A percentile compares a stretch with the other conserved stretches of the same genome.
Evolutionary conservation across 2,113 vertebrate species (phyloP).

Genomic region (Philantomba maxwellii): DNA sequence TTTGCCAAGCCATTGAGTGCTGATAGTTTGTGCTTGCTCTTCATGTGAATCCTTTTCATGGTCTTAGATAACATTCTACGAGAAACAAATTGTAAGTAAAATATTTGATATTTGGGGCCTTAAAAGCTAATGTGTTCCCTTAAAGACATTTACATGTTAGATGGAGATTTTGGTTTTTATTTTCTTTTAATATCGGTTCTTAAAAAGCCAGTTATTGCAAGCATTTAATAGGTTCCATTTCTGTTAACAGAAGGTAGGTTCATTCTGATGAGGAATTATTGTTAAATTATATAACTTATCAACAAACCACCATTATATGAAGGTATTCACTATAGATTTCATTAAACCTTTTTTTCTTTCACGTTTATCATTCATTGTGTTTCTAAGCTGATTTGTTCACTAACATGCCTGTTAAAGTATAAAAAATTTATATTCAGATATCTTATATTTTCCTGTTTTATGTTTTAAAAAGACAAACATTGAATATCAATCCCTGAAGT

Average conservation of each 20-base stretch:
- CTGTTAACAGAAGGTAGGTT: slow-evolving; percentile 2
- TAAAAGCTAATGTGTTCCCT: slow-evolving; percentile 25
- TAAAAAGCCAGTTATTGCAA: slow-evolving; percentile 23
- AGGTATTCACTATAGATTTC: not conserved
- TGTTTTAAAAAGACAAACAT: too few species aligned
- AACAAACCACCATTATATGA: not conserved
- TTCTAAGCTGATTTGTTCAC: not conserved
- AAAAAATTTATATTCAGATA: not conserved
- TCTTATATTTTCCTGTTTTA: not conserved
- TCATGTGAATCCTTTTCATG: not conserved
- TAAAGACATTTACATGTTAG: slow-evolving; percentile 19
- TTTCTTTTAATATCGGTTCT: not conserved
- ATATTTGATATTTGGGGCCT: not conserved
- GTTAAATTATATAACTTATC: not conserved
- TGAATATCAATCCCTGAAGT: too few species aligned
- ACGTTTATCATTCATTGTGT: not conserved
- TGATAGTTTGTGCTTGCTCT: not conserved
- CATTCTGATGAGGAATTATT: not conserved
- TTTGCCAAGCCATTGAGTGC: not conserved
- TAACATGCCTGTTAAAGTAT: not conserved
- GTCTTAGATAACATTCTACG: not conserved
- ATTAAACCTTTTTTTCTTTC: not conserved
- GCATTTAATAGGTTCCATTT: not conserved
- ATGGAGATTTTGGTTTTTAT: not conserved
- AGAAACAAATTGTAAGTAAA: slow-evolving; percentile 20